phyloP scores from a whole-genome alignment of 30 jellyfish, hydroid and myxozoan species.

The Mastigias papua region DNA sequence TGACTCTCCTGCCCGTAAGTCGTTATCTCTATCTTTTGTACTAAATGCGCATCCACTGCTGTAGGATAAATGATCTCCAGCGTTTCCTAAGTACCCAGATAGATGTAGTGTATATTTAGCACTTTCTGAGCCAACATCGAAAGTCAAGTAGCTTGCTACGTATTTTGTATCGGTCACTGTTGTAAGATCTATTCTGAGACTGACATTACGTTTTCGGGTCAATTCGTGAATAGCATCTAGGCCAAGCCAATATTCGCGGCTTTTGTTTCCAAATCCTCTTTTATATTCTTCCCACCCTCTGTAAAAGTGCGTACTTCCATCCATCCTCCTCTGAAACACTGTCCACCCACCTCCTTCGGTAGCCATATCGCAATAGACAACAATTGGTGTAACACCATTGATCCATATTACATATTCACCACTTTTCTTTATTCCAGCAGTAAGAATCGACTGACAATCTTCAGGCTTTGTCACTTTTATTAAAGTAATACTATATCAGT shows the following conservation, averaged over 20 bases:
- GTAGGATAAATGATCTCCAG: neutral
- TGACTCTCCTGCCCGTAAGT: neutral
- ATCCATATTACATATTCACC: conserved; percentile 36
- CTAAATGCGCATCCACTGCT: neutral
- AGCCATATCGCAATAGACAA: conserved; percentile 22
- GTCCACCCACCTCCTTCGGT: conserved; percentile 39
- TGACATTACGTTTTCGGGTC: neutral
- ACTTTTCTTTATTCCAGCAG: conserved; percentile 2
- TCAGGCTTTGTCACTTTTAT: neutral
- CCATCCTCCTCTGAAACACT: conserved; percentile 14
- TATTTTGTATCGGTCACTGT: neutral
- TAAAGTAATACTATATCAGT: too few relatives aligned
- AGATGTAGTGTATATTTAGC: conserved; percentile 7
- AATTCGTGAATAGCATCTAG: conserved; percentile 19
- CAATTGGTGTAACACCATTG: conserved; percentile 18
- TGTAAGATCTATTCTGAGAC: neutral
- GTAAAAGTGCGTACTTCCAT: conserved; percentile 12
- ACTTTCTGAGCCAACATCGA: conserved; percentile 14
- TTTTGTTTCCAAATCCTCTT: conserved; percentile 7
- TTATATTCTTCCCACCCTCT: conserved; percentile 11
- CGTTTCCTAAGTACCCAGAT: conserved; percentile 23
- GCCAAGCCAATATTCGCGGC: conserved; percentile 20
- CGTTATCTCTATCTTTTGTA: conserved; percentile 15
- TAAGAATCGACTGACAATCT: conserved; percentile 7
- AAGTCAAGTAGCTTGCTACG: neutral